Base-by-base conservation (phyloP, 2,797 vertebrate species). In the Lophura swinhoii region DNA sequence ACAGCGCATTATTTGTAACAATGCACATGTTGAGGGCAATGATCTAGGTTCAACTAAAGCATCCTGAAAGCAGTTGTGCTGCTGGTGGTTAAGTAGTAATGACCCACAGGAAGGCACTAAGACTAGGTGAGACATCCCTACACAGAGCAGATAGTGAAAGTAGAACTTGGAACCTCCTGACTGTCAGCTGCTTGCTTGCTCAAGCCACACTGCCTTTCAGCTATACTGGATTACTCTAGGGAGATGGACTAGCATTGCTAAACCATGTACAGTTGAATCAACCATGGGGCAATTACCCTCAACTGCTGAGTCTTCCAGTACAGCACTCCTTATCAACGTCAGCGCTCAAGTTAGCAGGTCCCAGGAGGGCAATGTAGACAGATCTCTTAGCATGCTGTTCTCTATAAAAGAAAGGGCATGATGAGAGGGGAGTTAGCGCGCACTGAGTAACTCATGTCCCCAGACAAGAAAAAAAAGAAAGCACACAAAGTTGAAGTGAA, bases 101-200 rank as follows among this genome's bases (percentile, higher is more conserved):
- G 35, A 33, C 21, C 23, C n/a, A 53, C n/a, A 72, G 37, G 8
- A 14, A 70, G 17, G 44, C 58, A 41, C 29, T 67, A 10, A 31
- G 37, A 23, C 60, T 79, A 76, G 48, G 55, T 29, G 29, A 79
- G n/a, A 58, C 35, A 26, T 23, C 31, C 14, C 35, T n/a, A 6
- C 18, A 51, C 0, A 0, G 22, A 35, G 28, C 0, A 4, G 16
- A 70, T 0, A 56, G n/a, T 0, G 0, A 37, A 76, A 75, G n/a
- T 1, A 84, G 68, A 67, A 87, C 68, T 82, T 53, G 64, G 53
- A 76, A 28, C 11, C 31, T 74, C 43, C 56, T 48, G 51, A 35
- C 59, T 71, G 55, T 48, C 39, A 82, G 71, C 72, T 86, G 41
- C 31, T 43, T 29, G 13, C 31, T 75, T 75, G 15, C 33, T 93